Percentiles rank a stretch among this genome's conserved stretches.
Evolutionary conservation across 2,888 invertebrate species (phyloP).

Genomic region (Dorcus parallelipipedus): DNA sequence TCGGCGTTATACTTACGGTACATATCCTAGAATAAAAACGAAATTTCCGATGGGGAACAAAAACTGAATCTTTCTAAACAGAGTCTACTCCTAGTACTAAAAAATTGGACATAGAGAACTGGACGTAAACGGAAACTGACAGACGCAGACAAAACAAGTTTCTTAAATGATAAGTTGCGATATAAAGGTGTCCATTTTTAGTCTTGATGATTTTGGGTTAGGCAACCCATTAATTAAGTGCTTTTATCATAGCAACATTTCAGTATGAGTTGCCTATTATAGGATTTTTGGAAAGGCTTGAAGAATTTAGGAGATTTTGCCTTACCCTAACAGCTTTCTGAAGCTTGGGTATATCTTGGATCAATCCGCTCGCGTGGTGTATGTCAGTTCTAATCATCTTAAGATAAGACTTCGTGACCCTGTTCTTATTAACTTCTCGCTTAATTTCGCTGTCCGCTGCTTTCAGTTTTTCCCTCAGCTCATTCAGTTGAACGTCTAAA

Average conservation of each 20-base stretch:
- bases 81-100: too few relatives aligned
- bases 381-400: constrained; percentile 79
- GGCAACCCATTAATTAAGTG: too few relatives aligned
- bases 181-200: too few relatives aligned
- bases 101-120: too few relatives aligned
- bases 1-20: constrained; percentile 71
- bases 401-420: constrained; percentile 61
- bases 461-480: constrained; percentile 71
- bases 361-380: constrained; percentile 71
- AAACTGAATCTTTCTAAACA: too few relatives aligned
- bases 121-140: too few relatives aligned
- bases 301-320: not conserved
- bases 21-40: constrained; percentile 50
- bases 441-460: constrained; percentile 70
- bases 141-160: too few relatives aligned
- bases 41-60: too few relatives aligned
- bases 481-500: constrained; percentile 70
- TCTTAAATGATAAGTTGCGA: too few relatives aligned
- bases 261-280: too few relatives aligned
- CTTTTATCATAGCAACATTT: too few relatives aligned
- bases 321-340: constrained; percentile 56
- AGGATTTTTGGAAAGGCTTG: not conserved
- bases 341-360: constrained; percentile 70
- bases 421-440: constrained; percentile 60
- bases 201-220: too few relatives aligned